A percentile compares a stretch with the other conserved stretches of the same genome.
Evolutionary conservation across 2,797 vertebrate genomes (phyloP).

Genomic region (Sebastes vulpes): DNA sequence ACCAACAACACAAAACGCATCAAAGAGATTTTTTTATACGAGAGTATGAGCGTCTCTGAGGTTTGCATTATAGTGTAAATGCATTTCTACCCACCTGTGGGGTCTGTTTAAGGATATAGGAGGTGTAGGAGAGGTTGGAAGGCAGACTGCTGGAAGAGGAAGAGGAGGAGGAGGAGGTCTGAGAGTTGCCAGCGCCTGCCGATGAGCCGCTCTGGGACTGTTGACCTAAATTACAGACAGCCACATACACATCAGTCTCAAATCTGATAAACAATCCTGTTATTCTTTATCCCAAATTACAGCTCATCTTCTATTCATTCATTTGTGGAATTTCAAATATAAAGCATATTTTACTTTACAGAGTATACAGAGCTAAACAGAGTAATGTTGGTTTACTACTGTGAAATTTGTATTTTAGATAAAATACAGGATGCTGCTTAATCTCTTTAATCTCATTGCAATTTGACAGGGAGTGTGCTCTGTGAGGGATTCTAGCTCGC

Average conservation of each 20-base stretch:
- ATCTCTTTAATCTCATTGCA: conserved; percentile 9
- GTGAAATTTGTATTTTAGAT: not conserved
- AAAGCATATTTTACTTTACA: conserved; percentile 7
- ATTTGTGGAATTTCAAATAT: not conserved
- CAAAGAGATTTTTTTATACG: not conserved
- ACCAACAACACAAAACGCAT: not conserved
- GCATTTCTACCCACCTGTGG: conserved; percentile 89
- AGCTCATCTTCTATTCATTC: not conserved
- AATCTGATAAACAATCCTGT: conserved; percentile 33
- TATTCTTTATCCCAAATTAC: conserved; percentile 2
- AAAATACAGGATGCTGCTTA: not conserved
- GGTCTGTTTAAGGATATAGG: conserved; percentile 98
- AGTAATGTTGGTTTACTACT: not conserved
- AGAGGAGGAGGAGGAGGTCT: conserved; percentile 86
- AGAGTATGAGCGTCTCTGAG: not conserved
- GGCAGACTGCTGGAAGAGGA: conserved; percentile 88
- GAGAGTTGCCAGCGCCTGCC: conserved; percentile 80
- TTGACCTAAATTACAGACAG: conserved; percentile 87
- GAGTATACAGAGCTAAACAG: not conserved
- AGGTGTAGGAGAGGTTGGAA: conserved; percentile 96
- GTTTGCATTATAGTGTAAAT: not conserved
- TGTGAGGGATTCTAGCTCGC: not conserved
- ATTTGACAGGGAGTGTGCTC: not conserved
- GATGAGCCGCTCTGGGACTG: conserved; percentile 87
- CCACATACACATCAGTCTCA: conserved; percentile 41